Evolutionary conservation across 2,797 vertebrate species (phyloP), one percentile per base, ranked within the genome.

Genomic region (Avahi laniger): DNA sequence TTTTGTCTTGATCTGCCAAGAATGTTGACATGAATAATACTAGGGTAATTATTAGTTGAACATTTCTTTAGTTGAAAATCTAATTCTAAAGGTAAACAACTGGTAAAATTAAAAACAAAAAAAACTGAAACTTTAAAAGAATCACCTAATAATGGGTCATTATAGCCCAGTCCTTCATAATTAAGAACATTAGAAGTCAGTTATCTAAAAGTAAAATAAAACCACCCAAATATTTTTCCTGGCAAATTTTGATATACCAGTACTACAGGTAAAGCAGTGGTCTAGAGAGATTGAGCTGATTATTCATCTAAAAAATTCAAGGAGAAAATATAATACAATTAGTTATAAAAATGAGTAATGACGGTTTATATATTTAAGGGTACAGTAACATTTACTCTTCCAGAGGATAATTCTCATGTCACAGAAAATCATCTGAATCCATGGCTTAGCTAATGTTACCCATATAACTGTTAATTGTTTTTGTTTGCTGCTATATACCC

Each of bases 1-100:
- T 96, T 97, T 97, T 83, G n/a, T 9, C 2, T n/a, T 94, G 94
- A 94, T 97, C 97, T 93, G 26, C 72, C 28, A 92, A 38, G 82
- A 88, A 52, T 10, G 0, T 24, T 1, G 87, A 94, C 81, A 41
- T 94, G 94, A 91, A 93, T 96, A 93, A 92, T 50, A 90, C 54
- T 92, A 33, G 69, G 57, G 83, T 95, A 93, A 18, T 50, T 96
- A 52, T 69, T 89, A 93, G 5, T 78, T 90, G 24, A 95, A 75
- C 4, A 2, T 91, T 87, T 88, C 10, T 59, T 81, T 94, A 86
- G 65, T 78, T 54, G 91, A 48, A 87, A 91, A 79, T 93, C 95
- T 86, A 93, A 93, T 97, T 91, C 80, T 94, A 96, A 96, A 97
- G 43, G 35, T 61, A 89, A 88, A 72, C 26, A 96, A 61, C 61